Conservation (phyloP, 2,888 invertebrate genomes). For the Leucophora obtusa region DNA sequence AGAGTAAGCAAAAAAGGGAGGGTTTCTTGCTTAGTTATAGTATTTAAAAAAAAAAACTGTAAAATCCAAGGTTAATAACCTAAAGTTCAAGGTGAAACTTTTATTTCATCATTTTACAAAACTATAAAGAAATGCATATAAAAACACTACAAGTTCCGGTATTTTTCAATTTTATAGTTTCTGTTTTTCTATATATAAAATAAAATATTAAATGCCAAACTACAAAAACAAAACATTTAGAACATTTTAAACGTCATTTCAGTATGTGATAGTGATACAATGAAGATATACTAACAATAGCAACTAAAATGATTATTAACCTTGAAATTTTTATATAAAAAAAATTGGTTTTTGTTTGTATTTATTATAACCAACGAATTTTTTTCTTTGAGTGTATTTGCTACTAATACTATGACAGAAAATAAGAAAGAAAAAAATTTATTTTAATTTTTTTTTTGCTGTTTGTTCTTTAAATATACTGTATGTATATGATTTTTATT, state of each 20-base stretch:
- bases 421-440: background rate
- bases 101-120: constrained; percentile 58
- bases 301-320: constrained; percentile 51
- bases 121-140: background rate
- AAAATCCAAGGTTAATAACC: constrained; percentile 78
- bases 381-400: constrained; percentile 7
- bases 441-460: background rate
- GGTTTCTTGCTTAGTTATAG: background rate
- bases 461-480: background rate
- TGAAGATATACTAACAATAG: background rate
- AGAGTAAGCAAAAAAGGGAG: background rate
- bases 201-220: background rate
- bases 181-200: constrained; percentile 32
- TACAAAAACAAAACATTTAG: constrained; percentile 14
- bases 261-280: background rate
- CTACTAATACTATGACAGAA: background rate
- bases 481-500: background rate
- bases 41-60: constrained; percentile 61
- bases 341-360: background rate
- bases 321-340: constrained; percentile 50
- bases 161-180: background rate
- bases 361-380: constrained; percentile 5
- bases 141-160: constrained; percentile 30
- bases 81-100: constrained; percentile 76
- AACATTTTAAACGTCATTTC: constrained; percentile 31